Evolutionary conservation across 2,113 vertebrate species (phyloP).

Genomic region (Atrichornis clamosus): DNA sequence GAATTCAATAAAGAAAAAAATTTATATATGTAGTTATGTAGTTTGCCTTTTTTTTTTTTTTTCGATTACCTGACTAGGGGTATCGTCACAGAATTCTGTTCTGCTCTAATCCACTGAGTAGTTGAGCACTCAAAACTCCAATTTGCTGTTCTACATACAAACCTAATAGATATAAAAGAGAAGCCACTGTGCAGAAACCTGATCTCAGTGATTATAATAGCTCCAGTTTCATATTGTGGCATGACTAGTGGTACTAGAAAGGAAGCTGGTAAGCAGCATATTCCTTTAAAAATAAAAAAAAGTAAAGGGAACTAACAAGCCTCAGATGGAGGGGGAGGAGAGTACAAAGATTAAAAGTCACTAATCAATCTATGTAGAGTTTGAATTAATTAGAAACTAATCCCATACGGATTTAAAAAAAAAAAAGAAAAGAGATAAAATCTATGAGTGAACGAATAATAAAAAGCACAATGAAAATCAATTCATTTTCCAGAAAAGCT

Average conservation of each 20-base stretch:
- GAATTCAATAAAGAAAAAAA: background rate
- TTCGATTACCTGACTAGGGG: background rate
- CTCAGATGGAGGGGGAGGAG: background rate
- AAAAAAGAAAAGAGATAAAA: background rate
- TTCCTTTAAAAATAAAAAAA: background rate
- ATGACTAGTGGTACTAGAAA: background rate
- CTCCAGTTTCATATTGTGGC: background rate
- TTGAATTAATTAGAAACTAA: conserved; percentile 17
- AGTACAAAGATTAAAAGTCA: background rate
- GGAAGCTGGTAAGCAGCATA: background rate
- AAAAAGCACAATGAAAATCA: background rate
- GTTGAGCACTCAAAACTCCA: background rate
- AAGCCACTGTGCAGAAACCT: background rate
- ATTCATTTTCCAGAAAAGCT: background rate
- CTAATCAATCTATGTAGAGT: background rate
- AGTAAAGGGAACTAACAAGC: background rate
- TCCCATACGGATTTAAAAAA: background rate
- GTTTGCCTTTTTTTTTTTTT: background rate
- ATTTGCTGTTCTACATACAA: background rate
- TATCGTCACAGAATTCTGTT: background rate
- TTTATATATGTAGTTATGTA: background rate
- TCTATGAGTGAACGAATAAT: background rate
- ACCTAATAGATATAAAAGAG: background rate
- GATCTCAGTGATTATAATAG: background rate
- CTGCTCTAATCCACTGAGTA: background rate